A percentile compares a stretch with the other conserved stretches of the same genome.
Conservation (phyloP, 2,888 invertebrate species). For the Scaptodrosophila latifasciaeformis region DNA sequence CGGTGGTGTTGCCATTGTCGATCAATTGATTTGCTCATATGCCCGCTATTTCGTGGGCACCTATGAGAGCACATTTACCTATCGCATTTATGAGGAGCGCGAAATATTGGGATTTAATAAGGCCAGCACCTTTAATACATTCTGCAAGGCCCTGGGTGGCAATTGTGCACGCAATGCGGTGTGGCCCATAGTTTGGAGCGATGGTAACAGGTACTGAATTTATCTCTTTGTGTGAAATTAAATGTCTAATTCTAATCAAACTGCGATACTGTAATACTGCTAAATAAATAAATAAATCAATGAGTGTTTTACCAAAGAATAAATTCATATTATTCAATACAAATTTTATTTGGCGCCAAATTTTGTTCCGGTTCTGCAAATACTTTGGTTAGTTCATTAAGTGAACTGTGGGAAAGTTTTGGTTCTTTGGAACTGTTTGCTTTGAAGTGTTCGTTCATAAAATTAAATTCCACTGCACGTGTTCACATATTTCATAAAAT, state of each 20-base stretch:
- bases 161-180: conserved; percentile 84
- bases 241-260: conserved; percentile 35
- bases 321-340: too few relatives aligned
- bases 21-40: conserved; percentile 95
- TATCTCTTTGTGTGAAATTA: neutral
- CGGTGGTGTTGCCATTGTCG: conserved; percentile 93
- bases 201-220: conserved; percentile 11
- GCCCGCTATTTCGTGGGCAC: conserved; percentile 93
- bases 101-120: conserved; percentile 93
- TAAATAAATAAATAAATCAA: too few relatives aligned
- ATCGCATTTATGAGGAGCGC: conserved; percentile 96
- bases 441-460: too few relatives aligned
- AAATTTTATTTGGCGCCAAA: too few relatives aligned
- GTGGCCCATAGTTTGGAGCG: conserved; percentile 82
- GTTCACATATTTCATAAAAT: too few relatives aligned
- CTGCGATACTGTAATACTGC: conserved; percentile 57
- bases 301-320: too few relatives aligned
- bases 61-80: conserved; percentile 96
- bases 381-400: too few relatives aligned
- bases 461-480: too few relatives aligned
- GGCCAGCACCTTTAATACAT: conserved; percentile 89
- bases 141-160: conserved; percentile 77
- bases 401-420: too few relatives aligned
- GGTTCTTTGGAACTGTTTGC: too few relatives aligned
- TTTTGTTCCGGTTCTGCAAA: too few relatives aligned